Conservation (phyloP, 2,797 vertebrate genomes). For the Argentina silus region DNA sequence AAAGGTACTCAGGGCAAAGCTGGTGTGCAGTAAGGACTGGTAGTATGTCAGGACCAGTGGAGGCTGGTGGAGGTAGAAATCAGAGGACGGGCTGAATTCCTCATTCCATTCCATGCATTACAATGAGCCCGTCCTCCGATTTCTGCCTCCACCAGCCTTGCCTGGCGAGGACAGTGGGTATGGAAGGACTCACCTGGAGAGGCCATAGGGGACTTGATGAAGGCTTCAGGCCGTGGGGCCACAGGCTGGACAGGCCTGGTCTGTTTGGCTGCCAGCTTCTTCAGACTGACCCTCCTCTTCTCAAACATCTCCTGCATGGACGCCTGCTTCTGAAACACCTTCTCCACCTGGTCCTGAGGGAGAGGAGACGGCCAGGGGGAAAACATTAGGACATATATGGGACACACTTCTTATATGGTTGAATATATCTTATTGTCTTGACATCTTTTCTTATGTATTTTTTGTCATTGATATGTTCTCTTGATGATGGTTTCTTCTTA, state of each 20-base stretch:
- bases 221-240: slow-evolving; percentile 93
- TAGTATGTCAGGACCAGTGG: neutral
- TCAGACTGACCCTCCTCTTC: slow-evolving; percentile 91
- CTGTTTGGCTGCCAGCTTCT: slow-evolving; percentile 96
- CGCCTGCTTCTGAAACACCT: slow-evolving; percentile 91
- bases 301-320: slow-evolving; percentile 97
- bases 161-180: no score
- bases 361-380: slow-evolving; percentile 13
- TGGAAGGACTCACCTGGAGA: slow-evolving; percentile 80
- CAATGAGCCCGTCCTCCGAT: no score
- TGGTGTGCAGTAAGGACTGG: neutral
- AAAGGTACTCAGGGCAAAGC: neutral
- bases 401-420: no score
- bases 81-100: no score
- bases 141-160: no score
- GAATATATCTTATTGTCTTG: no score
- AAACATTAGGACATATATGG: neutral
- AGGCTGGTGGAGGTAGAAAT: no score
- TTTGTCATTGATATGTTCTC: no score
- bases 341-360: slow-evolving; percentile 89
- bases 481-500: no score
- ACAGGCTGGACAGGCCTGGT: slow-evolving; percentile 95
- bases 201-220: slow-evolving; percentile 87
- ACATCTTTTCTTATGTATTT: no score
- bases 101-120: no score